Conservation (phyloP, 2,888 invertebrate species). For the Amblyjoppa fuscipennis region DNA sequence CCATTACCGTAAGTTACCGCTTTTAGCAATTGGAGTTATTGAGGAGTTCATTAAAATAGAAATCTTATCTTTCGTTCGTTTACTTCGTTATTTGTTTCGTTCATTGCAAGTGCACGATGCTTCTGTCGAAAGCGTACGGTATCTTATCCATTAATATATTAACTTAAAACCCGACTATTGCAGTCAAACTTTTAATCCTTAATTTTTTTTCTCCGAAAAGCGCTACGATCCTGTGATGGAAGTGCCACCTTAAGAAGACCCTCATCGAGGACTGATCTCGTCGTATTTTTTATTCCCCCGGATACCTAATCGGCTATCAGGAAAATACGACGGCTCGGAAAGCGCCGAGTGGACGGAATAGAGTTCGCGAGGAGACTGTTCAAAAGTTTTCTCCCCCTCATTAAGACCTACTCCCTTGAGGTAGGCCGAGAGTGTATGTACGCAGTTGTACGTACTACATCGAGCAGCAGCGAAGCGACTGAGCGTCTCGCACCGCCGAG, state of each 20-base stretch:
- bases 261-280: not conserved
- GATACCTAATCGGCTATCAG: slow-evolving; percentile 13
- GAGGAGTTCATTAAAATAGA: no score
- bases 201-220: no score
- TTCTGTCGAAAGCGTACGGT: no score
- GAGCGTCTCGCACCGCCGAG: slow-evolving; percentile 74
- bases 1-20: no score
- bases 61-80: no score
- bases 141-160: no score
- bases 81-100: no score
- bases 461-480: slow-evolving; percentile 47
- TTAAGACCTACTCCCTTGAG: slow-evolving; percentile 80
- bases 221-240: no score
- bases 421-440: slow-evolving; percentile 68
- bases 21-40: no score
- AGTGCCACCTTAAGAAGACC: not conserved
- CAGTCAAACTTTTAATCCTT: no score
- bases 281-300: not conserved
- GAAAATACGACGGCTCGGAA: slow-evolving; percentile 16
- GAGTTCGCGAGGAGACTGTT: slow-evolving; percentile 74
- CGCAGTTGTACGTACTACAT: slow-evolving; percentile 34
- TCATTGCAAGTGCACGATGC: no score
- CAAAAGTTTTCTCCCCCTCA: slow-evolving; percentile 81
- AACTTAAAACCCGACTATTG: no score
- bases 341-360: slow-evolving; percentile 63